Conservation (phyloP, 2,113 vertebrate species). For the Ptilonorhynchus violaceus region DNA sequence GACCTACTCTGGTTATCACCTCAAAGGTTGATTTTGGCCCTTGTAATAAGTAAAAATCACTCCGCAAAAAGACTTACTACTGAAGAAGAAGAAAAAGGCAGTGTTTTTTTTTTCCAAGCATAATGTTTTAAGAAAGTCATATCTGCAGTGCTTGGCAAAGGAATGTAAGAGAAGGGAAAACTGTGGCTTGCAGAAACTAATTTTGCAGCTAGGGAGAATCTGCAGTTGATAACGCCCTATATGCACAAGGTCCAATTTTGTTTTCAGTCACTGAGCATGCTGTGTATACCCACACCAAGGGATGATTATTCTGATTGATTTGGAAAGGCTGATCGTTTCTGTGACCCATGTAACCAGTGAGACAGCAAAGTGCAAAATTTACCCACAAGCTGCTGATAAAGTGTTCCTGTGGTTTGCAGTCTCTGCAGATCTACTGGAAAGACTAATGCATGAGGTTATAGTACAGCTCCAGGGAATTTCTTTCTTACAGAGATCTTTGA, state of each 20-base stretch:
- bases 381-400: neutral
- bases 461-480: neutral
- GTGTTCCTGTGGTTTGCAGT: neutral
- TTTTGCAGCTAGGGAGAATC: neutral
- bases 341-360: neutral
- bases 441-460: neutral
- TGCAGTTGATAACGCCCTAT: neutral
- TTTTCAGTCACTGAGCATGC: neutral
- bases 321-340: neutral
- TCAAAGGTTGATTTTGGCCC: neutral
- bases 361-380: neutral
- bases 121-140: neutral
- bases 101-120: too few species aligned
- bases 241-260: neutral
- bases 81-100: neutral
- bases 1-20: neutral
- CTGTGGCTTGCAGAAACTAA: neutral
- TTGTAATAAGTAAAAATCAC: neutral
- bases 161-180: neutral
- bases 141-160: neutral
- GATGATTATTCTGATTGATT: neutral
- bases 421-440: neutral
- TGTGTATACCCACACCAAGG: neutral
- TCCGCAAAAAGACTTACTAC: neutral
- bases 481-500: neutral